phyloP scores from a whole-genome alignment of 2,113 vertebrate species.

The Peromyscus leucopus region DNA sequence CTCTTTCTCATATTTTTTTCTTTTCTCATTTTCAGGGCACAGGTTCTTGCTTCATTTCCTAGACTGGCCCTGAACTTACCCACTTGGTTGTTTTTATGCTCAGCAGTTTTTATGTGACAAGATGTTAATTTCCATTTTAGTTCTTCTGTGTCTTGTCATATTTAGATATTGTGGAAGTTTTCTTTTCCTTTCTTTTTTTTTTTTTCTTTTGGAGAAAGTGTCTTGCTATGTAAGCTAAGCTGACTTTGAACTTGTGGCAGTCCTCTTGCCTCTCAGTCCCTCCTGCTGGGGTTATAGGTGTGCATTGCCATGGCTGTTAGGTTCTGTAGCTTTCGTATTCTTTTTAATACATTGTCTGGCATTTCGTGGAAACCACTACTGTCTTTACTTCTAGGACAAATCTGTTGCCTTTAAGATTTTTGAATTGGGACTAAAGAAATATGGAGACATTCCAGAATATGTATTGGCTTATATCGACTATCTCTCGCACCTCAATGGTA shows the following conservation, averaged over 20 bases:
- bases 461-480: slow-evolving; percentile 99
- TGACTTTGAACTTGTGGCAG: background rate
- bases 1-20: too few relatives aligned
- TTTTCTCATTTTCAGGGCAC: background rate
- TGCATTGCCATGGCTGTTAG: background rate
- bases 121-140: slow-evolving; percentile 55
- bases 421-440: slow-evolving; percentile 99
- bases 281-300: background rate
- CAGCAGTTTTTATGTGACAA: slow-evolving; percentile 47
- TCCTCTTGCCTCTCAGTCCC: background rate
- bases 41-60: background rate
- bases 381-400: slow-evolving; percentile 92
- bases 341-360: slow-evolving; percentile 25
- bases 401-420: slow-evolving; percentile 99
- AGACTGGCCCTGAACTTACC: background rate
- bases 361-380: slow-evolving; percentile 56
- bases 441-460: slow-evolving; percentile 99
- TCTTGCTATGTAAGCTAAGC: background rate
- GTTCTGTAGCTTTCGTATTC: slow-evolving; percentile 22
- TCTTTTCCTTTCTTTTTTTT: background rate
- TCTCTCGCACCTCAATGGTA: slow-evolving; percentile 99
- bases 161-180: background rate
- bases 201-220: background rate
- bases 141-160: slow-evolving; percentile 37
- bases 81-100: slow-evolving; percentile 1